Evolutionary conservation across 1,140 invertebrate genomes (phyloP).

Genomic region (Drosophila nebulosa): DNA sequence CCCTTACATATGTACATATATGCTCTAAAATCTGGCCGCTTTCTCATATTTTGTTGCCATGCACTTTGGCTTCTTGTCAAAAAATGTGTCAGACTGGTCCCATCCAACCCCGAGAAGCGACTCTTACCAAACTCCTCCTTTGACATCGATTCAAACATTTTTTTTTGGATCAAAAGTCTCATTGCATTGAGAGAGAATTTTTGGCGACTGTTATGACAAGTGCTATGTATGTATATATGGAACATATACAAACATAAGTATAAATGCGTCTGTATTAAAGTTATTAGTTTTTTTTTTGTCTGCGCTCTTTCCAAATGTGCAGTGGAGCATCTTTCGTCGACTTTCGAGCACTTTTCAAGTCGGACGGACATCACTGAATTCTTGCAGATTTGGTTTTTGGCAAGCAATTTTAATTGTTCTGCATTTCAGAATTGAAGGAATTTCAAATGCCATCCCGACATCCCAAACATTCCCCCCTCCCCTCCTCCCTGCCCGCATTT

Average conservation of each 20-base stretch:
- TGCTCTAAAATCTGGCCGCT: constrained; percentile 24
- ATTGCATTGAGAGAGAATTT: constrained; percentile 15
- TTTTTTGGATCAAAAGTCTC: constrained; percentile 17
- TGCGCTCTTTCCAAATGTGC: constrained; percentile 24
- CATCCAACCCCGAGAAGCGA: constrained; percentile 8
- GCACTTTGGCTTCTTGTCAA: constrained; percentile 71
- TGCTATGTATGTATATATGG: constrained; percentile 19
- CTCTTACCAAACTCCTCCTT: neutral
- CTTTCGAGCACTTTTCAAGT: constrained; percentile 63
- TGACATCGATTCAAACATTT: neutral
- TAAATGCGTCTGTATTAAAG: constrained; percentile 24
- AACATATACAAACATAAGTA: too few species aligned
- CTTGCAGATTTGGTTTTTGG: constrained; percentile 64
- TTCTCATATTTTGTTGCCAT: constrained; percentile 53
- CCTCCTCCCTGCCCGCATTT: constrained; percentile 5
- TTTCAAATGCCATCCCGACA: constrained; percentile 34
- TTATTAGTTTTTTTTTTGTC: constrained; percentile 41
- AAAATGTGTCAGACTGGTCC: constrained; percentile 20
- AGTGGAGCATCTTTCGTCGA: constrained; percentile 43
- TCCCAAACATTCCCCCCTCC: constrained; percentile 38
- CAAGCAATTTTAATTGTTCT: constrained; percentile 67
- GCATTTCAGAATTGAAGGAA: constrained; percentile 56
- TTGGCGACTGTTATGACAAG: constrained; percentile 59
- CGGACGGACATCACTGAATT: constrained; percentile 42
- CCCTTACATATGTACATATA: neutral